Percentiles rank a stretch among this genome's conserved stretches.
Conservation (phyloP, 1,140 invertebrate genomes). For the Drosophila busckii region DNA sequence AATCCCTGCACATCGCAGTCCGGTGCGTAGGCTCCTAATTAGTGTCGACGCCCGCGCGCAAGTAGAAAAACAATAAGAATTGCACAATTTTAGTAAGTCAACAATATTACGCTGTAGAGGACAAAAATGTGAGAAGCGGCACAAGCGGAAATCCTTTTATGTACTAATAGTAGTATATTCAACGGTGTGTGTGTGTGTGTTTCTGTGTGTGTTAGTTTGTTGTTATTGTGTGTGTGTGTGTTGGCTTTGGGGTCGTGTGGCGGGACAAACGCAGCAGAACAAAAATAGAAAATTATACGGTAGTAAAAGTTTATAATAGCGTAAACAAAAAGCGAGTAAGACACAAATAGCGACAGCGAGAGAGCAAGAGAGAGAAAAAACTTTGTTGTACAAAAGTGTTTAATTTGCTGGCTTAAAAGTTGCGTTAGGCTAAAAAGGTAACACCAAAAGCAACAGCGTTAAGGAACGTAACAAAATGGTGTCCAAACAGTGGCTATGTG, state of each 20-base stretch:
- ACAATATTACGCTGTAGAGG: conserved; percentile 27
- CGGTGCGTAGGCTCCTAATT: conserved; percentile 87
- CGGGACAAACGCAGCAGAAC: conserved; percentile 7
- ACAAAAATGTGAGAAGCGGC: conserved; percentile 48
- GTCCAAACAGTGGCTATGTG: conserved; percentile 47
- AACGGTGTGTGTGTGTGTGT: conserved; percentile 11
- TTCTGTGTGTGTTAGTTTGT: conserved; percentile 18
- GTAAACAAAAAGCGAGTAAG: conserved; percentile 38
- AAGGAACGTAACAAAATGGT: conserved; percentile 42
- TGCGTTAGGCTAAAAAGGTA: conserved; percentile 52
- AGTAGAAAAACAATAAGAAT: conserved; percentile 42
- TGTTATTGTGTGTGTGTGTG: conserved; percentile 11
- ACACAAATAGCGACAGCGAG: conserved; percentile 20
- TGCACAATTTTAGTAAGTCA: conserved; percentile 59
- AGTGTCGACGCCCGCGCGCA: conserved; percentile 16
- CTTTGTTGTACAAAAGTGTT: conserved; percentile 54
- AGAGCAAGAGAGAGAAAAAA: conserved; percentile 20
- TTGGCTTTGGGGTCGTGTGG: conserved; percentile 38
- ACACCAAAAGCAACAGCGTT: conserved; percentile 16
- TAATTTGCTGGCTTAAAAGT: conserved; percentile 75
- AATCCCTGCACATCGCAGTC: conserved; percentile 92
- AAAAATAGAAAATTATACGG: conserved; percentile 47
- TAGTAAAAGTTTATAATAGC: conserved; percentile 48
- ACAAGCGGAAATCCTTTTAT: conserved; percentile 53
- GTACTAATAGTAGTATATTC: conserved; percentile 4